These are phyloP conservation scores for Caenorhabditis zanzibari DNA, from an alignment of 2,888 invertebrate species.

Conservation along the genomic window DNA sequence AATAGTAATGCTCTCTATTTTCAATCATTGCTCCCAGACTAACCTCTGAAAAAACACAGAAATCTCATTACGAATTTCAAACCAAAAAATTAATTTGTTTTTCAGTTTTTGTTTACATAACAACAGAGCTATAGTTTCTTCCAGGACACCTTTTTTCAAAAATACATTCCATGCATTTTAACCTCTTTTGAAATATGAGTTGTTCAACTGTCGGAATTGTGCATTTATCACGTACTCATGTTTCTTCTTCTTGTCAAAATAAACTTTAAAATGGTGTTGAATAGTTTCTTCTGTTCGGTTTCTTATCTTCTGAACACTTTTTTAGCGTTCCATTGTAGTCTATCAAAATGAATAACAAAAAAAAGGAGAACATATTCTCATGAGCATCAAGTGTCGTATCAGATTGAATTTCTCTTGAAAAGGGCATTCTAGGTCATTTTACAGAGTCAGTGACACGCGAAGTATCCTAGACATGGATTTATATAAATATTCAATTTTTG, in stretches of 20 bases:
- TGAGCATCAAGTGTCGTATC: slow-evolving; percentile 47
- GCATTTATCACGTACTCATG: slow-evolving; percentile 9
- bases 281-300: not conserved
- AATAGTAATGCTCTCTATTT: too few species aligned
- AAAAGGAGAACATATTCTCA: slow-evolving; percentile 32
- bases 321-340: too few species aligned
- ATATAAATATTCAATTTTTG: not conserved
- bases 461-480: not conserved
- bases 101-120: too few species aligned
- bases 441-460: slow-evolving; percentile 48
- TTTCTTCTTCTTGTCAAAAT: slow-evolving; percentile 18
- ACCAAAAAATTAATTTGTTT: too few species aligned
- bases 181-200: slow-evolving; percentile 15
- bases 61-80: too few species aligned
- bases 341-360: not conserved
- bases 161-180: slow-evolving; percentile 11
- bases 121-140: too few species aligned
- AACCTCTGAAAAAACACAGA: too few species aligned
- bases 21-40: too few species aligned
- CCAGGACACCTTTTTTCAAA: not conserved
- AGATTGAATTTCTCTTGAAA: slow-evolving; percentile 54
- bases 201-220: not conserved
- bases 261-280: not conserved
- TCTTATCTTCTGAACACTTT: too few species aligned
- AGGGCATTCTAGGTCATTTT: slow-evolving; percentile 23